Base-by-base conservation (phyloP, 2,888 invertebrate species). In the Cheiracanthium punctorium region DNA sequence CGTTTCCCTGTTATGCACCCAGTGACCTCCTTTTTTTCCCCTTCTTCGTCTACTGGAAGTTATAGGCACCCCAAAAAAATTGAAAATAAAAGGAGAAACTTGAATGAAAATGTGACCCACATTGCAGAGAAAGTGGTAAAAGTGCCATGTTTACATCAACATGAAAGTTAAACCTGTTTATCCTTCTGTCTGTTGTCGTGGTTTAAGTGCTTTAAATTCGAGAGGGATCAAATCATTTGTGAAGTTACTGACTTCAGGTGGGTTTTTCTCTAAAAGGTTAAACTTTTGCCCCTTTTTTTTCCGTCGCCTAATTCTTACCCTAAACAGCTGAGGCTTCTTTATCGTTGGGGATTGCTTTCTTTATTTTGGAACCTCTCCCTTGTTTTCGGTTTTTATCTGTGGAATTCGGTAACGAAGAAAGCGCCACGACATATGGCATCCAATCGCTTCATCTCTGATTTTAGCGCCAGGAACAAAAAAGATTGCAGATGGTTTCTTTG, bases 1-100 rank as follows among this genome's bases (percentile, higher is more conserved):
- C 69, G 58, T 41, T 30, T 80, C 72, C 72, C 80, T 74, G 74
- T 80, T 71, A 32, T 72, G 72, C 82, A 71, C 33, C 72, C 82
- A 76, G 65, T 82, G 82, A 82, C 82, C 82, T 82, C 82, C 64
- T 75, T 81, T n/a, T n/a, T n/a, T n/a, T 81, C 81, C 48, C 81
- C 69, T 48, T 74, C 73, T 67, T 69, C 29, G 33, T n/a, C 24
- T 52, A 43, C 41, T 20, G 17, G 20, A 43, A 10, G 29, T 30
- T 70, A 58, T 72, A 73, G 74, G 65, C 48, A 65, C 28, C n/a
- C n/a, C n/a, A n/a, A n/a, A n/a, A 72, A 14, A 73, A 81, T 30
- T 70, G 81, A 81, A 81, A 81, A 81, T 81, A 81, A 81, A 74
- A 81, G 80, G 73, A 5, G 43, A 73, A n/a, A 73, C n/a, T 41